Base-by-base conservation (phyloP, 2,113 vertebrate species). In the Atractosteus spatula region DNA sequence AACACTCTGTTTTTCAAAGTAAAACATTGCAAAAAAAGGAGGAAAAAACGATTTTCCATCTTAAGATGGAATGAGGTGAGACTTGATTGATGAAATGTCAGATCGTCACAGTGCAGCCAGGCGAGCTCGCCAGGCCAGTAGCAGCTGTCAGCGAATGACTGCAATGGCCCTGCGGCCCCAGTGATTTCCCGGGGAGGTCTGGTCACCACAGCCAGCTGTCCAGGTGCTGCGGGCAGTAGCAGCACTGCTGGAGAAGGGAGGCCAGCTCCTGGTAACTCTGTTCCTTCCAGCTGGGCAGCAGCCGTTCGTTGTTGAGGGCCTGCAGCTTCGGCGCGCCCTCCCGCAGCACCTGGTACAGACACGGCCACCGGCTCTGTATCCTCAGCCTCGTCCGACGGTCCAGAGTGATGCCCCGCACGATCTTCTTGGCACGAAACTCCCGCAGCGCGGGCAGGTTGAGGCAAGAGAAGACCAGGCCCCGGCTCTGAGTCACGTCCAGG, bases 181-280 rank as follows among this genome's bases (percentile, higher is more conserved):
- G 47, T 5, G 5, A 51, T 51, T 51, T 5, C 16, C 16, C 7
- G 6, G 8, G 4, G 63, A 55, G 54, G 51, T 69, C 54, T 62
- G 67, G 55, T 87, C 84, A 93, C 91, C 91, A 93, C 0, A 94
- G 77, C 93, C 92, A 94, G 64, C 90, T 94, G 78, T 94, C 92
- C 3, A 93, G 82, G 79, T 94, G 93, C 70, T 92, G 91, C 4
- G 92, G 81, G 51, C 92, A 94, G 76, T 93, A 94, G 74, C 92
- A 94, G 66, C 90, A 91, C 79, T 92, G 91, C 54, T 89, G 83
- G 66, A 94, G 77, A 79, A 94, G 89, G 57, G 88, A 85, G 0
- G 86, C 80, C 71, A 94, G 86, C 74, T 93, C 92, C 16, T 82
- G 74, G 14, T 93, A 91, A 51, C 70, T 80, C 41, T 87, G 79